phyloP scores from a whole-genome alignment of 1,140 invertebrate genomes.

The Coenobita brevimanus region DNA sequence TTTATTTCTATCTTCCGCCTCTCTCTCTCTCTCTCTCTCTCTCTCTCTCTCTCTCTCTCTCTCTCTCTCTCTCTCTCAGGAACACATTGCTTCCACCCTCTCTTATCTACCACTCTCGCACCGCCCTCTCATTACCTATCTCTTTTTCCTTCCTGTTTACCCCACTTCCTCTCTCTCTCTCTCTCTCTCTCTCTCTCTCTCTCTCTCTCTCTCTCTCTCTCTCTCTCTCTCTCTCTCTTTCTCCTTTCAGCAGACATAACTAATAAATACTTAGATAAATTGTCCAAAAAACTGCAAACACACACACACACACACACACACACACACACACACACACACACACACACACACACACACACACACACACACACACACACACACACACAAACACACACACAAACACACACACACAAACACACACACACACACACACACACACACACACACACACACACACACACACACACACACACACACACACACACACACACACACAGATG shows the following conservation, averaged over 20 bases:
- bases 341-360: too few species aligned
- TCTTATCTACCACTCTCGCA: background rate
- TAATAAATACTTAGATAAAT: too few species aligned
- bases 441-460: slow-evolving; percentile 1
- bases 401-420: background rate
- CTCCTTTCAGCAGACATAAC: background rate
- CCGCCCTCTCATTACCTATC: background rate
- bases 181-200: background rate
- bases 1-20: background rate
- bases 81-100: background rate
- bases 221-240: background rate
- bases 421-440: slow-evolving; percentile 16
- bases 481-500: background rate
- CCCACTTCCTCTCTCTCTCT: too few species aligned
- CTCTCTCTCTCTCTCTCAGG: slow-evolving; percentile 4
- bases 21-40: background rate
- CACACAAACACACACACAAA: background rate
- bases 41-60: slow-evolving; percentile 4
- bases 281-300: too few species aligned
- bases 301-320: too few species aligned
- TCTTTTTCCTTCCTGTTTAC: background rate
- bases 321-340: too few species aligned
- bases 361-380: background rate
- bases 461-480: slow-evolving; percentile 20
- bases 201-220: background rate